Base-by-base conservation (phyloP, 2,888 invertebrate species). In the Steinernema scapterisci region DNA sequence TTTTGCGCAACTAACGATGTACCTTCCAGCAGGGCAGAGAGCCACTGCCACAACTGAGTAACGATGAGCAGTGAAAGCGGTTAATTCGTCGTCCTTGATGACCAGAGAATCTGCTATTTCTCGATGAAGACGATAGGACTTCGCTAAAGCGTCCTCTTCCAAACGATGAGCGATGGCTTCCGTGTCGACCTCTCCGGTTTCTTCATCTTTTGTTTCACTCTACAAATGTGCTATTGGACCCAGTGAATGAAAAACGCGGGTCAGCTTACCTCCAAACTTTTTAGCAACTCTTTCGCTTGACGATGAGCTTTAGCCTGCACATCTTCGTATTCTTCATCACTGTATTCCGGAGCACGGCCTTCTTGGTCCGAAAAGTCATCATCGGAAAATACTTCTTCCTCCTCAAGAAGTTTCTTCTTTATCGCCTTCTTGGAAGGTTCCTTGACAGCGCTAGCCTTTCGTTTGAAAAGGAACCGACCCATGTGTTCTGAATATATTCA, bases 1-100 rank as follows among this genome's bases (percentile, higher is more conserved):
- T 74, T 86, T 86, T 72, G 84, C 84, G 52, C 80, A 79, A 43
- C 85, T 85, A 44, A 85, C 79, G 23, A 84, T 70, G 72, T 73
- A 83, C 31, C 80, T 73, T 5, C 78, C 78, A 54, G 80, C 79
- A 2, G 85, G 84, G 72, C 85, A 78, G 19, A 81, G 82, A 23
- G 84, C 81, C 27, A 79, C 80, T 79, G 72, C 27, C 56, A 81
- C 73, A 6, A 81, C 77, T 25, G 78, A 73, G 16, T 72, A 77
- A 76, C 85, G 78, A 73, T 86, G 86, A 9, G 78, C 73, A 27
- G 83, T 76, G 71, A 84, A 83, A 46, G 70, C 73, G 25, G 78
- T 76, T 70, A 80, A 79, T 23, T 73, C 73, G 2, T 83, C 83
- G 19, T 84, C 84, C 16, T 77, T 76, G 70, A 85, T 54, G 25